A percentile compares a stretch with the other conserved stretches of the same genome.
Conservation (phyloP, 2,888 invertebrate species). For the Parnassius mnemosyne region DNA sequence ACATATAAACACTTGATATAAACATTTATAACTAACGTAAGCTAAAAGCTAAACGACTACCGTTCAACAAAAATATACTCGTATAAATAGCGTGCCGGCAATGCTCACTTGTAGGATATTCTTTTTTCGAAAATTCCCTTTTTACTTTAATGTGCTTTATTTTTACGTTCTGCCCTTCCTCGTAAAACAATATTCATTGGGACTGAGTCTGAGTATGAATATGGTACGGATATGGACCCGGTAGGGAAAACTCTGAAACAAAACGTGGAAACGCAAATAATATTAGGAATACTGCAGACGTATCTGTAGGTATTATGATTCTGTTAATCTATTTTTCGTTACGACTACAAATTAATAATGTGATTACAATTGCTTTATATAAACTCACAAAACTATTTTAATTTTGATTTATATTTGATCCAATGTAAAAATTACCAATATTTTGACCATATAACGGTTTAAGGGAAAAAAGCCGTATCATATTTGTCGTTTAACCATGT, state of each 20-base stretch:
- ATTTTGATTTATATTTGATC: too few relatives aligned
- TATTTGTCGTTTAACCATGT: too few relatives aligned
- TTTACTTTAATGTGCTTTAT: conserved; percentile 46
- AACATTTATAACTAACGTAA: conserved; percentile 40
- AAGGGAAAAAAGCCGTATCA: too few relatives aligned
- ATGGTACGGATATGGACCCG: conserved; percentile 21
- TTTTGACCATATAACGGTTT: too few relatives aligned
- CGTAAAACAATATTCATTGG: conserved; percentile 32
- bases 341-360: too few relatives aligned
- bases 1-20: conserved; percentile 47
- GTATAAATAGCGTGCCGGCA: conserved; percentile 34
- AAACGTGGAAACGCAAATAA: conserved; percentile 11
- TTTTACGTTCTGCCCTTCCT: conserved; percentile 31
- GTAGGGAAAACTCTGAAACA: conserved; percentile 31
- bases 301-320: too few relatives aligned
- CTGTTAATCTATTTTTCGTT: too few relatives aligned
- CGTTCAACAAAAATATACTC: conserved; percentile 35
- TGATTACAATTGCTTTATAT: too few relatives aligned
- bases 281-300: not conserved
- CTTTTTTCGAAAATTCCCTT: conserved; percentile 34
- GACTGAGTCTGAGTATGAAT: conserved; percentile 46
- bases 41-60: conserved; percentile 31
- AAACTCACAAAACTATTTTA: too few relatives aligned
- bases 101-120: conserved; percentile 40
- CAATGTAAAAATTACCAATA: too few relatives aligned